phyloP scores from a whole-genome alignment of 1,140 invertebrate species.

The Drosophila triauraria region DNA sequence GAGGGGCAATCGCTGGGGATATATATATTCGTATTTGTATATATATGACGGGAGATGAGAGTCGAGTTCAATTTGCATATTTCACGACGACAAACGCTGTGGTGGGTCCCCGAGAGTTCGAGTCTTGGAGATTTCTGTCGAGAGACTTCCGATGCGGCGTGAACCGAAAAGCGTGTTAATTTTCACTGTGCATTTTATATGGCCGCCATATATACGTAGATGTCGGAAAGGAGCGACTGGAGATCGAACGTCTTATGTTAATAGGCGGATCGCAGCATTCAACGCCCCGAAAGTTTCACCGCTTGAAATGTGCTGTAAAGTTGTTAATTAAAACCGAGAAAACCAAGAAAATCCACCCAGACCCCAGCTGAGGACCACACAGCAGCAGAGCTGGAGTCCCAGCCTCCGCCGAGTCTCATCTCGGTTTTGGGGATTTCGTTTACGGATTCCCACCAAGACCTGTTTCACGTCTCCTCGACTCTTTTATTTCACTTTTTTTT shows the following conservation, averaged over 20 bases:
- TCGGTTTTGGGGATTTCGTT: slow-evolving; percentile 48
- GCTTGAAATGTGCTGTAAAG: slow-evolving; percentile 75
- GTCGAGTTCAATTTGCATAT: slow-evolving; percentile 70
- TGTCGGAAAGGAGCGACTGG: slow-evolving; percentile 35
- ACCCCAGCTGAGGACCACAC: slow-evolving; percentile 50
- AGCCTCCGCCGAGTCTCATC: slow-evolving; percentile 14
- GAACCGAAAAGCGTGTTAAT: slow-evolving; percentile 83
- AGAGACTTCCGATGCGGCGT: slow-evolving; percentile 64
- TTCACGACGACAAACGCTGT: slow-evolving; percentile 73
- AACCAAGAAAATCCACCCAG: slow-evolving; percentile 58
- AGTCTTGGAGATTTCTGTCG: slow-evolving; percentile 23
- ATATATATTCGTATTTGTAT: slow-evolving; percentile 27
- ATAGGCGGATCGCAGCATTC: slow-evolving; percentile 59
- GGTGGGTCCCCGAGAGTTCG: slow-evolving; percentile 57
- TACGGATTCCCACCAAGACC: slow-evolving; percentile 69
- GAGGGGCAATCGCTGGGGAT: slow-evolving; percentile 41
- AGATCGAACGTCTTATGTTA: slow-evolving; percentile 78
- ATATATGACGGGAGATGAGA: slow-evolving; percentile 20
- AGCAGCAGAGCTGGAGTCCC: slow-evolving; percentile 26
- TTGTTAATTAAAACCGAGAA: slow-evolving; percentile 79
- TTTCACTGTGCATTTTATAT: slow-evolving; percentile 81
- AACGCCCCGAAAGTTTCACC: slow-evolving; percentile 74
- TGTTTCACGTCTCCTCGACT: slow-evolving; percentile 27
- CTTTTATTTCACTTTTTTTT: neutral
- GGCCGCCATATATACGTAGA: slow-evolving; percentile 51